Evolutionary conservation across 2,888 invertebrate species (phyloP), one percentile per base, ranked within the genome.

Genomic region (Dyspetes luteomarginatus): DNA sequence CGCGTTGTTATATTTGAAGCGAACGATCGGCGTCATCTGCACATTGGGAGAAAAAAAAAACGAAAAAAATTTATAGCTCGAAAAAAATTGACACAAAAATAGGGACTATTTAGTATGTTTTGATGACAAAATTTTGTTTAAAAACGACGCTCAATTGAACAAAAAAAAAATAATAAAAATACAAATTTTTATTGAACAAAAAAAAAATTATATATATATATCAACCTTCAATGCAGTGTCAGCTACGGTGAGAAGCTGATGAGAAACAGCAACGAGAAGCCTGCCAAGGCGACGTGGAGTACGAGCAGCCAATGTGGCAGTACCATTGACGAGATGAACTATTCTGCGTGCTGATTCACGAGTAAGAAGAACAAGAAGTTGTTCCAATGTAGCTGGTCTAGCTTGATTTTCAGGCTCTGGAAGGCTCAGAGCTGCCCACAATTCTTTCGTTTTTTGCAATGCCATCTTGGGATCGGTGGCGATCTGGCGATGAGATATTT

Each of bases 391-490:
- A 81, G 94, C 94, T 0, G 97, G 97, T 41, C 96, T 94, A 2
- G 96, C 96, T 92, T 97, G 97, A 92, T 97, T 97, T 92, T 97
- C 97, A 0, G 97, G 97, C 89, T 97, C 97, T 24, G 97, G 95
- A 84, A 94, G 92, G 88, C 96, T 96, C 68, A 97, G 92, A 45
- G 94, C 93, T 0, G 90, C 91, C 95, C 96, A 97, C 56, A 97
- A 90, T 83, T 95, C 95, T 85, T 94, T 95, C 1, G 95, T 95
- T 89, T 96, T 96, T 89, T 95, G 93, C 90, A 95, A 93, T 0
- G 97, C 97, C 73, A 95, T 82, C 82, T 94, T 96, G 0, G 97
- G 97, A 92, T 97, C 96, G 17, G 95, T 96, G 1, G 95, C 96
- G 86, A 97, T 93, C 97, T 97, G 86, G 9, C 12, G 2, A 30